Evolutionary conservation across 1,140 invertebrate species (phyloP).

Genomic region (Drosophila jambulina): DNA sequence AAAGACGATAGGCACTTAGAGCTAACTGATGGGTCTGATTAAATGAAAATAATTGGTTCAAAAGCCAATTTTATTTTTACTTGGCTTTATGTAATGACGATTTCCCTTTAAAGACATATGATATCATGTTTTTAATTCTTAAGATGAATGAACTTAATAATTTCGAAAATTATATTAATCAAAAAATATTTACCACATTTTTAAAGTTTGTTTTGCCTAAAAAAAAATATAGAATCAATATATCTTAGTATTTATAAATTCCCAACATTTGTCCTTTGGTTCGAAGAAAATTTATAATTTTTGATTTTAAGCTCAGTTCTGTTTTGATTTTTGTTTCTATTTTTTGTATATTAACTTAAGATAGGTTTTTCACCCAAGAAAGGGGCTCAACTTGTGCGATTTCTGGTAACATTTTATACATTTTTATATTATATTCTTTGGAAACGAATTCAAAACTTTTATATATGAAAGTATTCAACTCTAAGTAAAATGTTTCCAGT

Average conservation of each 20-base stretch:
- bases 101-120: background rate
- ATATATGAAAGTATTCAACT: background rate
- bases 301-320: no score
- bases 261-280: no score
- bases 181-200: background rate
- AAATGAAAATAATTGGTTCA: background rate
- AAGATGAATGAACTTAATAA: background rate
- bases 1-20: background rate
- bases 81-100: background rate
- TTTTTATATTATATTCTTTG: background rate
- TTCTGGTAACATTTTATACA: background rate
- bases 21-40: background rate
- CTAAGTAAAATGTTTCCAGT: background rate
- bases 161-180: background rate
- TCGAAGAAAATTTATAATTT: no score
- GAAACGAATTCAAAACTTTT: background rate
- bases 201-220: background rate
- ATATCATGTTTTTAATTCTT: background rate
- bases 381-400: background rate
- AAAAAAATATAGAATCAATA: no score
- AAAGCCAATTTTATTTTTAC: no score
- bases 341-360: background rate
- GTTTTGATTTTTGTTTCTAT: no score
- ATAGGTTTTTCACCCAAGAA: background rate
- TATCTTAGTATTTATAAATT: no score